Percentiles rank a stretch among this genome's conserved stretches.
phyloP scores from a whole-genome alignment of 2,113 vertebrate genomes.

The Colinus virginianus region DNA sequence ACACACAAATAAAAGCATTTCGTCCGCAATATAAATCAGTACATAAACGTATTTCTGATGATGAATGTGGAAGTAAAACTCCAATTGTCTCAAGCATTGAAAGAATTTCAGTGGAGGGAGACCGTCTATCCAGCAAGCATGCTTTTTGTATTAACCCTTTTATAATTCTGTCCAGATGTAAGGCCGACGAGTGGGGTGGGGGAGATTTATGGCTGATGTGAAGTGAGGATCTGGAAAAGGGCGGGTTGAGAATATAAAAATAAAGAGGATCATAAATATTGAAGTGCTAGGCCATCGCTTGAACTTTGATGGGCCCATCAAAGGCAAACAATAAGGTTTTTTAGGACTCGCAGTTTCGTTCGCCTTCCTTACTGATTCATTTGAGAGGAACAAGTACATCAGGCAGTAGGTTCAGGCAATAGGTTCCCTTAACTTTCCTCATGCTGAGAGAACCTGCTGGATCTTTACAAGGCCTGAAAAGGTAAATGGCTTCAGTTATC shows the following conservation, averaged over 20 bases:
- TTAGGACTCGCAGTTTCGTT: conserved; percentile 29
- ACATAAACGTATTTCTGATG: conserved; percentile 11
- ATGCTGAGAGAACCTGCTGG: neutral
- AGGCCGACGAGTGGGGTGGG: conserved; percentile 20
- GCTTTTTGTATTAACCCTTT: conserved; percentile 52
- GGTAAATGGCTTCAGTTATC: neutral
- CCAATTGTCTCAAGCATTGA: conserved; percentile 15
- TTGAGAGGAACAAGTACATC: conserved; percentile 5
- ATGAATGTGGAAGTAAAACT: neutral
- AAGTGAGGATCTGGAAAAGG: conserved; percentile 41
- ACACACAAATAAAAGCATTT: conserved; percentile 34
- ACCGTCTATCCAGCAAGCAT: neutral
- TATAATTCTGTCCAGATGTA: conserved; percentile 60
- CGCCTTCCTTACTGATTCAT: conserved; percentile 20
- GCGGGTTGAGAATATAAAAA: conserved; percentile 48
- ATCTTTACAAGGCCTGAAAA: conserved; percentile 7
- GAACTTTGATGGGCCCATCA: conserved; percentile 27
- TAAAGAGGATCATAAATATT: conserved; percentile 50
- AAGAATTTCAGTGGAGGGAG: conserved; percentile 19
- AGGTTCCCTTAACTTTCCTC: neutral
- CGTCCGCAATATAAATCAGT: conserved; percentile 2
- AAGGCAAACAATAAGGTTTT: conserved; percentile 27
- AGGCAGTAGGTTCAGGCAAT: neutral
- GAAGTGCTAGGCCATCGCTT: neutral
- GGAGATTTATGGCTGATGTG: conserved; percentile 46